Evolutionary conservation across 2,113 vertebrate genomes (phyloP).

Genomic region (Anoura caudifer): DNA sequence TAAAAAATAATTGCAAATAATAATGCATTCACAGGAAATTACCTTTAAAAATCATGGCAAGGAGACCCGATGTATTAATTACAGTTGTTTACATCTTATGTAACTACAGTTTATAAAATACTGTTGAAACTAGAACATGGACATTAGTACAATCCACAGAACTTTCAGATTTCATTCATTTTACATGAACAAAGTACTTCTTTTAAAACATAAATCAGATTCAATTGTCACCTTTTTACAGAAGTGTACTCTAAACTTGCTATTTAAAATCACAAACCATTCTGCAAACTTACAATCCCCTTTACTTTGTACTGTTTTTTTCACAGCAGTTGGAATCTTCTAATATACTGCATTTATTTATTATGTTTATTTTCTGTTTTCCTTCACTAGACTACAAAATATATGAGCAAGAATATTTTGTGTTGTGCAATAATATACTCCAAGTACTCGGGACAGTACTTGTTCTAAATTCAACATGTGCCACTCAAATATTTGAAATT

Average conservation of each 20-base stretch:
- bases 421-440: not conserved
- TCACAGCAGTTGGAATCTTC: not conserved
- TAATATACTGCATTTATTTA: not conserved
- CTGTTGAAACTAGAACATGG: not conserved
- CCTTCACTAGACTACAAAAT: not conserved
- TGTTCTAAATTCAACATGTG: not conserved
- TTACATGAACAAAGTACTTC: not conserved
- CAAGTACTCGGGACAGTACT: not conserved
- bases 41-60: not conserved
- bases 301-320: not conserved
- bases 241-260: not conserved
- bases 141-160: not conserved
- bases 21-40: not conserved
- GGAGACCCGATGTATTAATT: not conserved
- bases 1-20: not conserved
- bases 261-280: not conserved
- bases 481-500: not conserved
- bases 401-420: not conserved
- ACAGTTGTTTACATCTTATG: not conserved
- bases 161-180: not conserved
- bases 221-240: not conserved
- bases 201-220: not conserved
- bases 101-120: not conserved
- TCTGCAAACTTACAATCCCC: not conserved
- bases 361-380: not conserved